Conservation (phyloP, 2,113 vertebrate genomes). For the Eubucco bourcierii region DNA sequence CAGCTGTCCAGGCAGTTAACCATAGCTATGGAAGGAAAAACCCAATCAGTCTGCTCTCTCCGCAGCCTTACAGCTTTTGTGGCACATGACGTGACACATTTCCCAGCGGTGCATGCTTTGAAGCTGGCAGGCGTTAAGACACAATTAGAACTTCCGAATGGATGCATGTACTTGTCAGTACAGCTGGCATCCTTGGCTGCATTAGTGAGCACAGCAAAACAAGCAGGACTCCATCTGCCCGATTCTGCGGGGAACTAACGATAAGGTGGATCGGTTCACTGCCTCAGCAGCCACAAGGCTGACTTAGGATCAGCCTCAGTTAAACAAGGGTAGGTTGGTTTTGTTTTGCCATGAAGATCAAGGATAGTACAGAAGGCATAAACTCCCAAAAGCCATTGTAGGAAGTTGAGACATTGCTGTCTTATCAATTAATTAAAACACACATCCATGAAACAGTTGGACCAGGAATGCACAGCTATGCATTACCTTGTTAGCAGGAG, state of each 20-base stretch:
- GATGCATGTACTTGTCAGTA: neutral
- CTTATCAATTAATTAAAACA: neutral
- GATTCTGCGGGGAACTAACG: neutral
- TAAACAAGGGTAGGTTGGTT: neutral
- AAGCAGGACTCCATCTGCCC: neutral
- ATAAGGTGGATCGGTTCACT: neutral
- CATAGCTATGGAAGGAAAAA: neutral
- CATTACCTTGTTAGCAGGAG: neutral
- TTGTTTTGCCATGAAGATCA: neutral
- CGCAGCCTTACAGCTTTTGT: neutral
- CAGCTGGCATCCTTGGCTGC: neutral
- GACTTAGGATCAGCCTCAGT: neutral
- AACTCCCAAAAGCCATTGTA: neutral
- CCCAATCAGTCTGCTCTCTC: neutral
- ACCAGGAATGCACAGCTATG: neutral
- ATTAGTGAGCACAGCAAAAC: neutral
- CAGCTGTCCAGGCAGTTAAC: constrained; percentile 55
- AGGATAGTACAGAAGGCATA: neutral
- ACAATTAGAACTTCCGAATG: neutral
- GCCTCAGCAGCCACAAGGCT: neutral
- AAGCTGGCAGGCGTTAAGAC: neutral
- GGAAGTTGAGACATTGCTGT: neutral
- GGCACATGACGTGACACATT: neutral
- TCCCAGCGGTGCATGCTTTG: neutral
- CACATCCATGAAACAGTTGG: neutral